These are phyloP conservation scores for Corapipo altera DNA, from an alignment of 2,113 vertebrate species.

Conservation along the genomic window DNA sequence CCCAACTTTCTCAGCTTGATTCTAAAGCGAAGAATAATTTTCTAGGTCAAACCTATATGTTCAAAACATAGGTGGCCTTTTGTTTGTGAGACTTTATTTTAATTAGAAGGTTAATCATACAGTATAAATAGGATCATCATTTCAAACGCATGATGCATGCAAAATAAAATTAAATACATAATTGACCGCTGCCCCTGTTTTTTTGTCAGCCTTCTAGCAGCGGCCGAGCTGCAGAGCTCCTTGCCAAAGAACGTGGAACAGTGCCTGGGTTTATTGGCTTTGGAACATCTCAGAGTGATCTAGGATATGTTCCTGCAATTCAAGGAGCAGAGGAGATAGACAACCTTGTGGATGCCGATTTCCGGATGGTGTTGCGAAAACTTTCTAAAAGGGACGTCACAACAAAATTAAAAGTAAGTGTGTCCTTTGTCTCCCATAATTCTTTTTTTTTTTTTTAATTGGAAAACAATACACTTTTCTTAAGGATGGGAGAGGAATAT, in stretches of 20 bases:
- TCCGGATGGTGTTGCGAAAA: conserved; percentile 93
- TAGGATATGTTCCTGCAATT: conserved; percentile 91
- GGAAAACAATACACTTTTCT: not conserved
- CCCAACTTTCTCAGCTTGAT: not conserved
- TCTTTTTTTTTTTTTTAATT: not conserved
- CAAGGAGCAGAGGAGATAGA: conserved; percentile 97
- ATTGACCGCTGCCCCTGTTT: not conserved
- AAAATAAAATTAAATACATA: not conserved
- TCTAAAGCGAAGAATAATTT: not conserved
- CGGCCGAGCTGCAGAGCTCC: conserved; percentile 90
- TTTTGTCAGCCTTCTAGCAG: conserved; percentile 90
- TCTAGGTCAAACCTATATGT: not conserved
- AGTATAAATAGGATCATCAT: not conserved
- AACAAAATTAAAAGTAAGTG: conserved; percentile 90
- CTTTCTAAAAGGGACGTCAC: conserved; percentile 92
- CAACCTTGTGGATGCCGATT: conserved; percentile 93
- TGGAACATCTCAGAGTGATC: conserved; percentile 83
- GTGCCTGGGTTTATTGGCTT: conserved; percentile 96
- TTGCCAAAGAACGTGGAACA: conserved; percentile 88
- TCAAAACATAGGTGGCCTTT: not conserved
- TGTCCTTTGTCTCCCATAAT: not conserved
- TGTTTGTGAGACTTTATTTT: not conserved
- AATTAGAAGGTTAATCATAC: not conserved
- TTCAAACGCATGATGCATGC: not conserved
- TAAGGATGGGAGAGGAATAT: not conserved